phyloP scores from a whole-genome alignment of 2,113 vertebrate genomes.

The Hippopotamus amphibius region DNA sequence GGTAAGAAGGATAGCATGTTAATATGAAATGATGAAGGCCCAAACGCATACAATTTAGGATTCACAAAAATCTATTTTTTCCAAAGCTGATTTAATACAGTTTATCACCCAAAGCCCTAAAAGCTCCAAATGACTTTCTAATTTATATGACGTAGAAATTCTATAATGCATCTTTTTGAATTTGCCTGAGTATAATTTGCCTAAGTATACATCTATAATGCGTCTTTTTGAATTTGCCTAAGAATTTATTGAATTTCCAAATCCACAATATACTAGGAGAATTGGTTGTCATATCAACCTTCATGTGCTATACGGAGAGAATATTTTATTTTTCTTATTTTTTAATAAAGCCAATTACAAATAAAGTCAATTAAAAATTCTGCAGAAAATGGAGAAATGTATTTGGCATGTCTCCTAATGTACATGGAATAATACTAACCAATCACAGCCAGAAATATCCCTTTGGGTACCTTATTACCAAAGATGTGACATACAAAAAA shows the following conservation, averaged over 20 bases:
- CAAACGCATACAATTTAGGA: constrained; percentile 33
- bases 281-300: constrained; percentile 21
- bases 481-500: constrained; percentile 13
- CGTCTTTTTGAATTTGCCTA: constrained; percentile 59
- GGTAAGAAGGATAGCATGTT: constrained; percentile 22
- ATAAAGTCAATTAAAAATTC: constrained; percentile 26
- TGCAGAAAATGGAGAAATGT: neutral
- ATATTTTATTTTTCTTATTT: constrained; percentile 16
- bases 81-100: constrained; percentile 54
- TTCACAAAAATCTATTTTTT: constrained; percentile 64
- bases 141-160: constrained; percentile 67
- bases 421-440: neutral
- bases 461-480: constrained; percentile 31
- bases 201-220: constrained; percentile 25
- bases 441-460: neutral
- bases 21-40: constrained; percentile 53
- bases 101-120: constrained; percentile 50
- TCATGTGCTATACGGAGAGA: neutral
- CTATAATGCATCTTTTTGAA: constrained; percentile 32
- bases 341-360: constrained; percentile 46
- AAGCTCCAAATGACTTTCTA: constrained; percentile 59
- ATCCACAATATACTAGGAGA: neutral
- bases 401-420: neutral
- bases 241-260: constrained; percentile 45
- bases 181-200: constrained; percentile 60